Conservation (phyloP, 2,113 vertebrate genomes). For the Phalacrocorax carbo region DNA sequence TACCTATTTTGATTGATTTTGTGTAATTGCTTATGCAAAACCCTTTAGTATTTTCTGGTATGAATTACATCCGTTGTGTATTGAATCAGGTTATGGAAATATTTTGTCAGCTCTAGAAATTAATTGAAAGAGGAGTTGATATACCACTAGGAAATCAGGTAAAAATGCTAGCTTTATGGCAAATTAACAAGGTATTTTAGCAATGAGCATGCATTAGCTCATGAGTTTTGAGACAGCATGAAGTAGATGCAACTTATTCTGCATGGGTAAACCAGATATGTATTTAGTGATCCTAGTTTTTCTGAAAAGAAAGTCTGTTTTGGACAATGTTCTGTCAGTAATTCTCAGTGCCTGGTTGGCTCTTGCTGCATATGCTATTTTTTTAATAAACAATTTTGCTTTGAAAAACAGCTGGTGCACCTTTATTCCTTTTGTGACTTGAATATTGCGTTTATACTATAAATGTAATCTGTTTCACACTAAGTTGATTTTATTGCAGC, state of each 20-base stretch:
- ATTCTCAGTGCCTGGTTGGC: background rate
- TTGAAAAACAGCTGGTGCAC: conserved; percentile 43
- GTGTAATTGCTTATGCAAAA: background rate
- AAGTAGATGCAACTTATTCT: background rate
- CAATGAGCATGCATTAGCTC: background rate
- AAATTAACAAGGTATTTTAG: background rate
- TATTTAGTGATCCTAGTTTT: background rate
- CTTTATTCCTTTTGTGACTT: conserved; percentile 1
- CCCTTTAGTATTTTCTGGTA: background rate
- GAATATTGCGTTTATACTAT: conserved; percentile 40
- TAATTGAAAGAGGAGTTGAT: background rate
- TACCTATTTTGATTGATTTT: background rate
- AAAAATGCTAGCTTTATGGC: background rate
- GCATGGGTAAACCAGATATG: background rate
- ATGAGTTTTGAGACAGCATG: background rate
- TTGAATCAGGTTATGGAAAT: background rate
- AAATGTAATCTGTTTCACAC: conserved; percentile 37
- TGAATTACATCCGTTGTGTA: background rate
- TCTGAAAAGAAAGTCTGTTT: background rate
- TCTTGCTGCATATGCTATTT: background rate
- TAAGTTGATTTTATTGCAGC: conserved; percentile 44
- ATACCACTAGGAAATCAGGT: background rate
- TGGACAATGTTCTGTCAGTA: background rate
- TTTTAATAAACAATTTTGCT: conserved; percentile 41
- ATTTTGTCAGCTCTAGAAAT: background rate